Evolutionary conservation across 2,797 vertebrate genomes (phyloP).

Genomic region (Haliaeetus vocifer): DNA sequence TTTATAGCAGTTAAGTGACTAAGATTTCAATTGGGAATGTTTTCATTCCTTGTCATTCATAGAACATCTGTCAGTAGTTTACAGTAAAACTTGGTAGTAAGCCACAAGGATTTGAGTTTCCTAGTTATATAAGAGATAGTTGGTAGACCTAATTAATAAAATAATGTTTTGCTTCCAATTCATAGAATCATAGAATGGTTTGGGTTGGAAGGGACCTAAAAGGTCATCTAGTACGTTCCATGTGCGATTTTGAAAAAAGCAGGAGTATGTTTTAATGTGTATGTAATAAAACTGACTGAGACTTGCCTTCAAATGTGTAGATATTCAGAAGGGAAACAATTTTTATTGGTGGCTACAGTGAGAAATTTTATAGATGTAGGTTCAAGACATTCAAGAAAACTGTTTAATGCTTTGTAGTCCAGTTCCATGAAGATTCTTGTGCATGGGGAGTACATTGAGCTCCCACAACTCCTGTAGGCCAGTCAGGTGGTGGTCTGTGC

Average conservation of each 20-base stretch:
- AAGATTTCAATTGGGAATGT: neutral
- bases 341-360: neutral
- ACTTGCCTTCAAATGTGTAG: neutral
- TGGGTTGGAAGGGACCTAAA: too few relatives aligned
- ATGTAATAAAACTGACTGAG: neutral
- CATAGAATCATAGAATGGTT: too few relatives aligned
- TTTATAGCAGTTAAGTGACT: neutral
- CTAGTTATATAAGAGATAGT: neutral
- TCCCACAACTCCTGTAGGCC: neutral
- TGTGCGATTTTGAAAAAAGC: neutral
- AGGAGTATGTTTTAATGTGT: neutral
- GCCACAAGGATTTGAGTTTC: neutral
- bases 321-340: neutral
- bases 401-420: neutral
- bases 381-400: neutral
- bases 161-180: constrained; percentile 7
- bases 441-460: neutral
- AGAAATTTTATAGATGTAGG: neutral
- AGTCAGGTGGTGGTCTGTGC: neutral
- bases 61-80: constrained; percentile 2
- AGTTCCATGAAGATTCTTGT: neutral
- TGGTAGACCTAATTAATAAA: neutral
- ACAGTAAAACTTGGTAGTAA: neutral
- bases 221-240: neutral
- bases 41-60: neutral